These are phyloP conservation scores for Trichomalopsis sarcophagae DNA, from an alignment of 1,140 invertebrate genomes.

Conservation along the genomic window DNA sequence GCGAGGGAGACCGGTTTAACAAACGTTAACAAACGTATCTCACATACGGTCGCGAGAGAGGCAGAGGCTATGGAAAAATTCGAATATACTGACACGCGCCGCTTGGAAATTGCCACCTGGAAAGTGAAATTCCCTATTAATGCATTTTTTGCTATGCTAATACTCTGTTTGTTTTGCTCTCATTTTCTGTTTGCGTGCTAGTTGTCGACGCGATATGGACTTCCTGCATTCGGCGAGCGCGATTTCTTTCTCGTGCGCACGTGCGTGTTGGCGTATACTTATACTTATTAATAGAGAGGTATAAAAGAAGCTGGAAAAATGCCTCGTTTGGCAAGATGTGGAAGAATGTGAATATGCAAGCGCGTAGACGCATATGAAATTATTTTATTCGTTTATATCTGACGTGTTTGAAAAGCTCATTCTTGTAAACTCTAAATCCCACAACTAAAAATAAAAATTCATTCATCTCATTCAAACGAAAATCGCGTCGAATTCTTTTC, in stretches of 20 bases:
- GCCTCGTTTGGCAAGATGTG: too few species aligned
- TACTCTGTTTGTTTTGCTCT: background rate
- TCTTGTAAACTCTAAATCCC: too few species aligned
- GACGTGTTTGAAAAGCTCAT: too few species aligned
- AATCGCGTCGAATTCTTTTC: too few species aligned
- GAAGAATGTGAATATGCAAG: too few species aligned
- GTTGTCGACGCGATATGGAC: background rate
- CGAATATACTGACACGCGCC: background rate
- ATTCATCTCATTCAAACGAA: too few species aligned
- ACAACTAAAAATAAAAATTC: too few species aligned
- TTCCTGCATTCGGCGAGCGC: background rate
- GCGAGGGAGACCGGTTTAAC: conserved; percentile 1
- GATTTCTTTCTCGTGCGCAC: background rate
- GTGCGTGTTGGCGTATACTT: background rate
- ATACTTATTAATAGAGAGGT: too few species aligned
- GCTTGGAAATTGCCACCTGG: conserved; percentile 12
- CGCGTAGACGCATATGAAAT: too few species aligned
- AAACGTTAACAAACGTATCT: background rate
- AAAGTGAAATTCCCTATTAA: conserved; percentile 45
- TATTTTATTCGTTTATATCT: too few species aligned
- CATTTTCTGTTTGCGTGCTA: background rate
- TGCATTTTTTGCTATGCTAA: conserved; percentile 34
- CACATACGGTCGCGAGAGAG: too few species aligned
- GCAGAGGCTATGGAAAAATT: conserved; percentile 1
- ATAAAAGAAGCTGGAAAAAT: background rate